Evolutionary conservation across 2,797 vertebrate genomes (phyloP).

Genomic region (Lepilemur ruficaudatus): DNA sequence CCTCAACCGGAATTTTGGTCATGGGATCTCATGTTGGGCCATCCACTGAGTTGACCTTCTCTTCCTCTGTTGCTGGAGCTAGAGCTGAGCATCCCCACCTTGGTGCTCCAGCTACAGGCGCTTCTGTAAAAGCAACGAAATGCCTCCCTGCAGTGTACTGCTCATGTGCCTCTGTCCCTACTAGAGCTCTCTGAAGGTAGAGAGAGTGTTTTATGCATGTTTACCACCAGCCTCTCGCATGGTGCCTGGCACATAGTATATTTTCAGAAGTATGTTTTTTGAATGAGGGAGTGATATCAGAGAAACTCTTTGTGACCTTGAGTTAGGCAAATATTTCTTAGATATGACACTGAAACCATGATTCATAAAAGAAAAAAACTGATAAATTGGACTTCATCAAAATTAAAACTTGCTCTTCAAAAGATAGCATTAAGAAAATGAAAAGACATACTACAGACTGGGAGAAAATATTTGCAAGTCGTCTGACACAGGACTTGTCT

Average conservation of each 20-base stretch:
- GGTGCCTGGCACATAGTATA: not conserved
- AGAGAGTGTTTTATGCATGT: too few relatives aligned
- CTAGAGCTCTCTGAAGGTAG: not conserved
- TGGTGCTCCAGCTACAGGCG: not conserved
- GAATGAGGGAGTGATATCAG: not conserved
- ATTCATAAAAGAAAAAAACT: not conserved
- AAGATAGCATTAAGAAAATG: not conserved
- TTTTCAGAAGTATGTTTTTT: not conserved
- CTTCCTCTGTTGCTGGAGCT: not conserved
- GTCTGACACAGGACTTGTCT: not conserved
- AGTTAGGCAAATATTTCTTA: not conserved
- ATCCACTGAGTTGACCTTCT: too few relatives aligned
- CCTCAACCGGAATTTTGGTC: not conserved
- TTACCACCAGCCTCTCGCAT: not conserved
- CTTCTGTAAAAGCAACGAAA: not conserved
- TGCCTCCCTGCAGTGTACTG: rapidly evolving
- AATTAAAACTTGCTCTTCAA: conserved; percentile 16
- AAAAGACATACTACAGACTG: not conserved
- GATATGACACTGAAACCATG: not conserved
- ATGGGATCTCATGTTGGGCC: not conserved
- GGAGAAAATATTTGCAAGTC: not conserved
- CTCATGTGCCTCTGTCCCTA: rapidly evolving
- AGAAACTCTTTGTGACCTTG: not conserved
- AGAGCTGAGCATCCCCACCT: not conserved
- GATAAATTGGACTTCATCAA: not conserved